Evolutionary conservation across 2,888 invertebrate species (phyloP).

Genomic region (Noctua pronuba): DNA sequence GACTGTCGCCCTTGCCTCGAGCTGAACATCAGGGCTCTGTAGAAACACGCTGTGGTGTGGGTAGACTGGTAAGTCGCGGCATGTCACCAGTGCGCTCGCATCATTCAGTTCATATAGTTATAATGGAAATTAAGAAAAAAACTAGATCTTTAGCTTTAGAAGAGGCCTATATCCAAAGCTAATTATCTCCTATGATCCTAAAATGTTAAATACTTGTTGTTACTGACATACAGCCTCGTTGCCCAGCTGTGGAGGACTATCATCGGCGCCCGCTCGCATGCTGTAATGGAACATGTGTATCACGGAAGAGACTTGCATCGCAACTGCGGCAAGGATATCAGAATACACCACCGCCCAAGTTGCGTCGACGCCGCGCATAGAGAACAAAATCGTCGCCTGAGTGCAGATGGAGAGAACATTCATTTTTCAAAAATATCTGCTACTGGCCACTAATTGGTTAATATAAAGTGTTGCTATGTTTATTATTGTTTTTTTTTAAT

Average conservation of each 20-base stretch:
- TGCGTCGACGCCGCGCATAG: conserved; percentile 26
- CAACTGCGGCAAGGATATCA: conserved; percentile 22
- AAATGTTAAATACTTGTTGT: conserved; percentile 50
- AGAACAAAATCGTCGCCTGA: neutral
- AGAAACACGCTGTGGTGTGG: no score
- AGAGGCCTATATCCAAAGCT: neutral
- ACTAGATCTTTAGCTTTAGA: neutral
- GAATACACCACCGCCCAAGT: conserved; percentile 26
- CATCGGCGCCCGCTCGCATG: conserved; percentile 9
- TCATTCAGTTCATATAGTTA: no score
- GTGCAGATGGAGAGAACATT: neutral
- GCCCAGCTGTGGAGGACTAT: conserved; percentile 57
- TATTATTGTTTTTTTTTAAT: conserved; percentile 20
- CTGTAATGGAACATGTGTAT: neutral
- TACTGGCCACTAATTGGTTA: conserved; percentile 20
- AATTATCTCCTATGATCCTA: neutral
- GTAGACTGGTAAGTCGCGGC: no score
- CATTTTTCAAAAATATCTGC: neutral
- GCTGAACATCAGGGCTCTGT: no score
- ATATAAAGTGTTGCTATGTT: conserved; percentile 31
- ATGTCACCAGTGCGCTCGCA: no score
- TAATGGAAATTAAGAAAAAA: neutral
- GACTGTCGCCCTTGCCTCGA: no score
- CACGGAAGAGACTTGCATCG: conserved; percentile 32
- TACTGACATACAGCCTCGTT: conserved; percentile 62